Conservation (phyloP, 1,140 invertebrate genomes). For the Cephus cinctus region DNA sequence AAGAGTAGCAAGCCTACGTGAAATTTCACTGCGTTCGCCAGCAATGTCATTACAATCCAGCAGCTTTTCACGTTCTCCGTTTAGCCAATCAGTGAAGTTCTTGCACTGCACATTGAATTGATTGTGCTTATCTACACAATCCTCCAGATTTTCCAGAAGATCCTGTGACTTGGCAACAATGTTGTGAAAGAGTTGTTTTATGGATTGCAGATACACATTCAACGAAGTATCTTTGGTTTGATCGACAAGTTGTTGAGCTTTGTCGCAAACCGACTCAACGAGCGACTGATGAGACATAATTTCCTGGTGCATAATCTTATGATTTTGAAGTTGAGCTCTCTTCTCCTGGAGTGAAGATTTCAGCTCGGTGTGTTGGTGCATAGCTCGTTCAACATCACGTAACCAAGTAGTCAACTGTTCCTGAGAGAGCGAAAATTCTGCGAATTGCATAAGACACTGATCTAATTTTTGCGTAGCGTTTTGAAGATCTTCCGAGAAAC, state of each 20-base stretch:
- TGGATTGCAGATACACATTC: slow-evolving; percentile 83
- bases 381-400: slow-evolving; percentile 84
- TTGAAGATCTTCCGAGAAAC: slow-evolving; percentile 80
- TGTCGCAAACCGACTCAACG: slow-evolving; percentile 88
- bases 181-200: slow-evolving; percentile 85
- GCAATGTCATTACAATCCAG: slow-evolving; percentile 73
- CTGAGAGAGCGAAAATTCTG: slow-evolving; percentile 83
- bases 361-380: slow-evolving; percentile 87
- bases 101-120: slow-evolving; percentile 72
- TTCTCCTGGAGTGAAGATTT: slow-evolving; percentile 93
- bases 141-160: slow-evolving; percentile 80
- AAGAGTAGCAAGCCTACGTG: slow-evolving; percentile 70
- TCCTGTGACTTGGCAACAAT: slow-evolving; percentile 87
- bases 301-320: slow-evolving; percentile 93
- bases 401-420: slow-evolving; percentile 93
- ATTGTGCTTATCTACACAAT: slow-evolving; percentile 83
- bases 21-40: slow-evolving; percentile 79
- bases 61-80: slow-evolving; percentile 73
- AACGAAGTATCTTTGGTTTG: slow-evolving; percentile 85
- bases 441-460: slow-evolving; percentile 84
- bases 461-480: slow-evolving; percentile 78
- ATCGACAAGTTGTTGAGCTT: slow-evolving; percentile 85
- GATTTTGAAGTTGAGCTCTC: slow-evolving; percentile 89
- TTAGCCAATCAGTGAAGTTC: slow-evolving; percentile 77
- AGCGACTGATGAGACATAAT: slow-evolving; percentile 88